Evolutionary conservation across 2,113 vertebrate species (phyloP).

Genomic region (Amazona guildingii): DNA sequence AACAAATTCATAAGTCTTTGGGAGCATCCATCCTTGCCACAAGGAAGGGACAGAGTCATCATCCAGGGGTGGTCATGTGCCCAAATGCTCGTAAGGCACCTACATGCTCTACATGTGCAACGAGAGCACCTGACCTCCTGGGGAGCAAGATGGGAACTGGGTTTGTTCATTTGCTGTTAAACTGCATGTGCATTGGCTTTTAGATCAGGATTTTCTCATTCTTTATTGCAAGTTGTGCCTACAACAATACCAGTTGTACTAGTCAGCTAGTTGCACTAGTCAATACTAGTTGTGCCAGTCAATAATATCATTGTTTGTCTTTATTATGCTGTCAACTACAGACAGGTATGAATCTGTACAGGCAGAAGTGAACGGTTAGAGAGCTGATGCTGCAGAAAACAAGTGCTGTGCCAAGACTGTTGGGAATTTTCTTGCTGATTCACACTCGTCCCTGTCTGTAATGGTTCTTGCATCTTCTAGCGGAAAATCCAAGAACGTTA

Average conservation of each 20-base stretch:
- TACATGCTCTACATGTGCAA: neutral
- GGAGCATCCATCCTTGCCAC: neutral
- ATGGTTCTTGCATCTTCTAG: neutral
- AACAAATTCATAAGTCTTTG: neutral
- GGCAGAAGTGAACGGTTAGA: neutral
- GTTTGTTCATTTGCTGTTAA: neutral
- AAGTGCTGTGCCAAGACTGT: neutral
- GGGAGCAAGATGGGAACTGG: neutral
- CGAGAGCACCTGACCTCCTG: accelerated
- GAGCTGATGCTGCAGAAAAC: neutral
- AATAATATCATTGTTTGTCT: neutral
- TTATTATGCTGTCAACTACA: neutral
- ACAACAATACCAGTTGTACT: too few species aligned
- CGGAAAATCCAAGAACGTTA: neutral
- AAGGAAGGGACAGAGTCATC: neutral
- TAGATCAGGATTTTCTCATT: neutral
- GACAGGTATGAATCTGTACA: neutral
- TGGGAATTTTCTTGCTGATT: neutral
- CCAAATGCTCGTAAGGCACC: neutral
- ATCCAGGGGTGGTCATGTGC: neutral
- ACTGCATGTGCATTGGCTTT: neutral
- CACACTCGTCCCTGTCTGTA: neutral
- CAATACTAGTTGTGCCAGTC: neutral
- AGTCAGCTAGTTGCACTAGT: too few species aligned
- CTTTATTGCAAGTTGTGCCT: neutral